Conservation (phyloP, 2,888 invertebrate genomes). For the Gerris lacustris region DNA sequence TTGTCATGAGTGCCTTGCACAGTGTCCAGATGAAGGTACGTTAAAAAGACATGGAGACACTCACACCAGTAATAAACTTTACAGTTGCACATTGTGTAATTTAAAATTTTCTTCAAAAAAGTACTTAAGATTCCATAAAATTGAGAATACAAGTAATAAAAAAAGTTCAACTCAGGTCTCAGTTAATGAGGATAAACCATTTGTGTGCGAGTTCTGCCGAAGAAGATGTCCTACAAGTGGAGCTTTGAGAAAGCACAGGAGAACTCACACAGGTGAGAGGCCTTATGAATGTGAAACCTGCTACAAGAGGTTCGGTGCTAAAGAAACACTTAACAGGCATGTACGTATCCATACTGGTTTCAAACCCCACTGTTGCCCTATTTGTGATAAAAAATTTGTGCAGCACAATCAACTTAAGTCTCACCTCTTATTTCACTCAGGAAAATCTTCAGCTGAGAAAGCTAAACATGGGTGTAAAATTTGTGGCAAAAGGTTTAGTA, state of each 20-base stretch:
- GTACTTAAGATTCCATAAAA: slow-evolving; percentile 57
- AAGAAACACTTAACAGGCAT: slow-evolving; percentile 69
- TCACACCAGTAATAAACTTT: slow-evolving; percentile 48
- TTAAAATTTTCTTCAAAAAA: slow-evolving; percentile 62
- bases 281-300: slow-evolving; percentile 60
- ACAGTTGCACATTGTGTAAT: slow-evolving; percentile 53
- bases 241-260: slow-evolving; percentile 61
- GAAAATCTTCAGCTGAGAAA: slow-evolving; percentile 26
- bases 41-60: slow-evolving; percentile 55
- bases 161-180: slow-evolving; percentile 42
- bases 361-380: slow-evolving; percentile 46
- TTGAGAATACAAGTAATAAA: slow-evolving; percentile 55
- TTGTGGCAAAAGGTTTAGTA: slow-evolving; percentile 44
- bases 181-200: slow-evolving; percentile 51
- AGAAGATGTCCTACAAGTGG: slow-evolving; percentile 60
- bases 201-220: slow-evolving; percentile 59
- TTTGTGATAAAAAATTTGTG: slow-evolving; percentile 69
- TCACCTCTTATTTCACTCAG: slow-evolving; percentile 63
- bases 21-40: slow-evolving; percentile 49
- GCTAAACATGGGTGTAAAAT: slow-evolving; percentile 48
- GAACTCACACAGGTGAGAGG: slow-evolving; percentile 47
- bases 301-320: slow-evolving; percentile 61
- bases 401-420: slow-evolving; percentile 67
- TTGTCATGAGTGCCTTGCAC: slow-evolving; percentile 54
- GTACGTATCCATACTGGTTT: slow-evolving; percentile 52